Percentiles rank a stretch among this genome's conserved stretches.
These are phyloP conservation scores for Amiota communis DNA, from an alignment of 2,888 invertebrate genomes.

Conservation along the genomic window DNA sequence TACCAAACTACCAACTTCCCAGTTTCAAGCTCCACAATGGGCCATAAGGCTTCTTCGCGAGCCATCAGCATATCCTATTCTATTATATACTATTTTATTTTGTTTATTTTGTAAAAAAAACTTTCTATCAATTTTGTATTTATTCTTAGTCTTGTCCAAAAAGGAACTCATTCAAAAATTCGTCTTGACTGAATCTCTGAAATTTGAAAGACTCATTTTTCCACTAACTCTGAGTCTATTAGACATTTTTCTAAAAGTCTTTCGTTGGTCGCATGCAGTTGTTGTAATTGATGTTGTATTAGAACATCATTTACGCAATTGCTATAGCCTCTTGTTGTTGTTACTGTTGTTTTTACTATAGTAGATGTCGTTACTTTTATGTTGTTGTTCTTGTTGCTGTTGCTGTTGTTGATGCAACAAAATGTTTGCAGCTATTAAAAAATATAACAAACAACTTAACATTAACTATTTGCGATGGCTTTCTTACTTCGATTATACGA, in stretches of 20 bases:
- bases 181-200: neutral
- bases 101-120: too few relatives aligned
- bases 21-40: too few relatives aligned
- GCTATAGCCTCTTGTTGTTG: constrained; percentile 46
- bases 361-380: constrained; percentile 21
- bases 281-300: constrained; percentile 65
- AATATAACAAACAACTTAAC: constrained; percentile 2
- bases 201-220: too few relatives aligned
- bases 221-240: neutral
- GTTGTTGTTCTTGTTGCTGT: neutral
- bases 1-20: too few relatives aligned
- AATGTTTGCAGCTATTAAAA: constrained; percentile 26
- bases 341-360: constrained; percentile 32
- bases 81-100: too few relatives aligned
- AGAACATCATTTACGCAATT: constrained; percentile 67
- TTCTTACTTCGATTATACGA: constrained; percentile 5
- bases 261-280: constrained; percentile 12
- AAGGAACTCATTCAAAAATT: neutral
- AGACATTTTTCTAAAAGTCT: constrained; percentile 11
- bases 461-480: neutral
- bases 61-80: too few relatives aligned
- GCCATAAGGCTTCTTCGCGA: too few relatives aligned
- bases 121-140: too few relatives aligned
- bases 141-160: too few relatives aligned
- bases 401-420: neutral